Evolutionary conservation across 2,888 invertebrate species (phyloP).

Genomic region (Polymixis flavicincta): DNA sequence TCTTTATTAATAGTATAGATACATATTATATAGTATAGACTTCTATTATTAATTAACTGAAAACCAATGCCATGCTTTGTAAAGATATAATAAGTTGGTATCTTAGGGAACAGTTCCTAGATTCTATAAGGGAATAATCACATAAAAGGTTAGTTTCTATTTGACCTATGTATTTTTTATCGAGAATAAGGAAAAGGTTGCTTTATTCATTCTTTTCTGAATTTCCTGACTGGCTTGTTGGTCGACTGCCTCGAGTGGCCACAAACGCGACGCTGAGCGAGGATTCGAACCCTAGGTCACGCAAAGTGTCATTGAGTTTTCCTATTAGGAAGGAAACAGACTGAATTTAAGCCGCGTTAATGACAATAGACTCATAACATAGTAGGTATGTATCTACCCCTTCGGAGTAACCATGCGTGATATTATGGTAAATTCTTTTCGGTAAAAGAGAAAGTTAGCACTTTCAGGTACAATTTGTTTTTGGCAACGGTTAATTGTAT

Average conservation of each 20-base stretch:
- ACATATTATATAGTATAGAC: no score
- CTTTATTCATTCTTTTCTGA: constrained; percentile 1
- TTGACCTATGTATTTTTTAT: background rate
- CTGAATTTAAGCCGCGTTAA: no score
- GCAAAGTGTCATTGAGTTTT: background rate
- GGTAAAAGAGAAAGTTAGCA: background rate
- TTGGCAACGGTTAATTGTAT: background rate
- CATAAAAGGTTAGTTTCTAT: background rate
- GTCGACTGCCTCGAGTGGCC: background rate
- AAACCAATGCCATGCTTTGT: no score
- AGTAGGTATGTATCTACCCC: background rate
- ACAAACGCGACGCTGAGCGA: no score
- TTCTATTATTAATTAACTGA: no score
- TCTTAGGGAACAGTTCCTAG: background rate
- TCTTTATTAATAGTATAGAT: no score
- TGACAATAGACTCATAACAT: background rate
- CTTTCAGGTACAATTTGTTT: background rate
- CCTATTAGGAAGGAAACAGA: background rate
- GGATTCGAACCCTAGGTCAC: background rate
- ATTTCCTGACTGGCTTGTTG: background rate
- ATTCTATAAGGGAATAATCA: background rate
- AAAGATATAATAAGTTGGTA: background rate
- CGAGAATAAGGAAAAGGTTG: background rate
- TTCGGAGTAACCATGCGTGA: background rate
- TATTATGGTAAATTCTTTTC: background rate